Conservation (phyloP, 1,140 invertebrate species). For the Aporrectodea caliginosa region DNA sequence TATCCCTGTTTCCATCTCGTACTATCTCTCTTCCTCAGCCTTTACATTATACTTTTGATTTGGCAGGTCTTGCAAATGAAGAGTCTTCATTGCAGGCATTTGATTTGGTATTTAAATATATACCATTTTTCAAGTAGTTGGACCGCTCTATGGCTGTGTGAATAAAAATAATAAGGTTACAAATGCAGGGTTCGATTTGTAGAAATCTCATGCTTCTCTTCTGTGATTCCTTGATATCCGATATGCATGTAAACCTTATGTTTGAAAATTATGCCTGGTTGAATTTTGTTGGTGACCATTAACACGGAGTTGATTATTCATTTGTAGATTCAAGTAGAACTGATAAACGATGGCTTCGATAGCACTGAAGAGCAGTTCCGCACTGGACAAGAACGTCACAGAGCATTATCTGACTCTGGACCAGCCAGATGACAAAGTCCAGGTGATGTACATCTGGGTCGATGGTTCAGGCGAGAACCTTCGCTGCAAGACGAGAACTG, state of each 20-base stretch:
- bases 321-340: not conserved
- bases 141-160: too few relatives aligned
- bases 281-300: not conserved
- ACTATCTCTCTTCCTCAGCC: too few relatives aligned
- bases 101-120: too few relatives aligned
- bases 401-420: constrained; percentile 70
- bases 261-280: too few relatives aligned
- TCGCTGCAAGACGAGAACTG: constrained; percentile 80
- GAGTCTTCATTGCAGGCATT: too few relatives aligned
- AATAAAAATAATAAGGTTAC: not conserved
- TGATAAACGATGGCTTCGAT: not conserved
- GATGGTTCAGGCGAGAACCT: constrained; percentile 86
- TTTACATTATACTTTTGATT: too few relatives aligned
- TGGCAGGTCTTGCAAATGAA: too few relatives aligned
- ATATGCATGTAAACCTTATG: not conserved
- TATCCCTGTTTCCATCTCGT: too few relatives aligned
- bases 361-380: not conserved
- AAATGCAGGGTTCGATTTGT: not conserved
- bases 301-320: not conserved
- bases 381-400: constrained; percentile 66
- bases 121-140: too few relatives aligned
- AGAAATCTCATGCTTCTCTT: not conserved
- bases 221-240: not conserved
- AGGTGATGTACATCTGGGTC: constrained; percentile 88
- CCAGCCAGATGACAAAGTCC: constrained; percentile 68